Base-by-base conservation (phyloP, 2,113 vertebrate genomes). In the Calcarius ornatus region DNA sequence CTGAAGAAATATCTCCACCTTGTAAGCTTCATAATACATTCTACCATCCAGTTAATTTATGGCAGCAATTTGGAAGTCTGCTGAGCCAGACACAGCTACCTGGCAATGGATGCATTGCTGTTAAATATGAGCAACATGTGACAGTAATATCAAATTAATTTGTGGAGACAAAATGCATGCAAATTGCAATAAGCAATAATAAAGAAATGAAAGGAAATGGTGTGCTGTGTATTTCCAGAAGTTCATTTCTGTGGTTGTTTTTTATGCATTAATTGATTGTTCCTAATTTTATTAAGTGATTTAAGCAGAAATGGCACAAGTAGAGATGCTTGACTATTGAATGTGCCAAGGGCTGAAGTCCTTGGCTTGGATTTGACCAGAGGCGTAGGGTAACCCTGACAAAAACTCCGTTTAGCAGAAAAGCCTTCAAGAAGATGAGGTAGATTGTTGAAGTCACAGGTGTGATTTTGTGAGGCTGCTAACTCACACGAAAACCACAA, bases 61-160 rank as follows among this genome's bases (percentile, higher is more conserved):
- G 73, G 78, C 63, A 91, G 47, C 28, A 63, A 24, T 85, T 65
- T 92, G 73, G 70, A 91, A 70, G 45, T 80, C 64, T 77, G 45
- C 27, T 68, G 81, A 82, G 53, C 48, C 0, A 2, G 81, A 85
- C 70, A 80, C 50, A 63, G 78, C 48, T 79, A 83, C 25, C 59
- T 92, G 75, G n/a, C 33, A 91, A 76, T 16, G 30, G 81, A 12
- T 1, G 2, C 35, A 53, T 42, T 92, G 75, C 72, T 89, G 77
- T 87, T 85, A 89, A 94, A 89, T 40, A 51, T 38, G 57, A 91
- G 15, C 53, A 73, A 85, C 33, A 42, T 28, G 25, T 79, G 48
- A 72, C 61, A 68, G 30, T 38, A 89, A 89, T 59, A 63, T 61
- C 57, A 88, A 93, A 95, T 82, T 76, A 72, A 66, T 43, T 82